These are phyloP conservation scores for Brachycybe producta DNA, from an alignment of 2,888 invertebrate genomes.

Conservation along the genomic window DNA sequence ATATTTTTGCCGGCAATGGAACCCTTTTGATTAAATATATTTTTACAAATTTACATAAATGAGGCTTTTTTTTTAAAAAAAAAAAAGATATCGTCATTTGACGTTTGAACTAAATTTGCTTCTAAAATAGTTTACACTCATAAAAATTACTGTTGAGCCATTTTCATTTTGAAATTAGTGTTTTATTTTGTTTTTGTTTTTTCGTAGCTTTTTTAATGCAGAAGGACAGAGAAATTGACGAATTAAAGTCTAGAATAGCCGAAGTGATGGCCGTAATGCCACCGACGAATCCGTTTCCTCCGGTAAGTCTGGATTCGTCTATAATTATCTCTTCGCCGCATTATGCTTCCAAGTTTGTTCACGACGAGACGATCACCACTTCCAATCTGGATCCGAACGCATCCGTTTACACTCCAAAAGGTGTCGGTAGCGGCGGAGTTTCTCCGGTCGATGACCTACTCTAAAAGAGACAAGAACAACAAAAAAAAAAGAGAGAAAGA, in stretches of 20 bases:
- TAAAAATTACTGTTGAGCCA: background rate
- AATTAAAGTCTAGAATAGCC: constrained; percentile 77
- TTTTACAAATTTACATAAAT: too few relatives aligned
- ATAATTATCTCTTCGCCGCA: constrained; percentile 22
- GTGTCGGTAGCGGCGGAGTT: too few relatives aligned
- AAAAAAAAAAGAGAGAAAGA: too few relatives aligned
- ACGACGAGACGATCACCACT: constrained; percentile 24
- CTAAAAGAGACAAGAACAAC: too few relatives aligned
- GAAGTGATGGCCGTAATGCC: constrained; percentile 90
- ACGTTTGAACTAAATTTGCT: too few relatives aligned
- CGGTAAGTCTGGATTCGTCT: constrained; percentile 22
- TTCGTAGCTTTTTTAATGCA: constrained; percentile 58
- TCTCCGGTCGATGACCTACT: too few relatives aligned
- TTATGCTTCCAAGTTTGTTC: constrained; percentile 26
- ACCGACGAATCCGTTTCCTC: constrained; percentile 18
- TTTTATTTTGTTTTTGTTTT: constrained; percentile 9
- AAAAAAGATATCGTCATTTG: too few relatives aligned
- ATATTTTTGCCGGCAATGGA: too few relatives aligned
- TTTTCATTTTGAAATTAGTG: background rate
- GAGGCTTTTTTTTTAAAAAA: too few relatives aligned
- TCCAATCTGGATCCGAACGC: constrained; percentile 77
- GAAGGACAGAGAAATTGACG: constrained; percentile 82
- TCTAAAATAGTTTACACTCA: background rate
- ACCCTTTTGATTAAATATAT: too few relatives aligned
- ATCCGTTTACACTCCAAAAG: constrained; percentile 75